phyloP scores from a whole-genome alignment of 1,140 invertebrate species.

The Dryas iulia region DNA sequence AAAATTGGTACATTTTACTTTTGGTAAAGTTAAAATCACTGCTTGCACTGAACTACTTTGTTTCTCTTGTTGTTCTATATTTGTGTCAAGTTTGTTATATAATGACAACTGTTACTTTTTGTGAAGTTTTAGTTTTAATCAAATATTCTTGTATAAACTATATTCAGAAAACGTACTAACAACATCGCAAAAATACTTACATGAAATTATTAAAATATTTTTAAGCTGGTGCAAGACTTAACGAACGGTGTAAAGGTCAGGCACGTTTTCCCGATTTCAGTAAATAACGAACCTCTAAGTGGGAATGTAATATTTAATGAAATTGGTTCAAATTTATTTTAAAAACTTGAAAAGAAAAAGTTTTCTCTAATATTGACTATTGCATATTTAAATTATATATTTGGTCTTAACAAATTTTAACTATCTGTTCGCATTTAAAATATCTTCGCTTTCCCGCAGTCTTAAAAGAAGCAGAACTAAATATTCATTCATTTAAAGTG shows the following conservation, averaged over 20 bases:
- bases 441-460: not conserved
- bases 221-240: not conserved
- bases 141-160: too few relatives aligned
- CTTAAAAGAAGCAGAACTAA: constrained; percentile 15
- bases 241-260: not conserved
- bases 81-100: too few relatives aligned
- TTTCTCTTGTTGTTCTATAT: too few relatives aligned
- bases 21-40: too few relatives aligned
- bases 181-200: not conserved
- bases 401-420: not conserved
- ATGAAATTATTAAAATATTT: not conserved
- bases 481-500: constrained; percentile 24
- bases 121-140: too few relatives aligned
- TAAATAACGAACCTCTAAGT: not conserved
- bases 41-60: too few relatives aligned
- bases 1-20: too few relatives aligned
- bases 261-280: not conserved
- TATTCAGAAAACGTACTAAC: not conserved
- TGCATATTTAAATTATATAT: too few relatives aligned
- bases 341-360: not conserved
- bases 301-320: not conserved
- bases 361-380: too few relatives aligned
- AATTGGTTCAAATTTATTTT: not conserved
- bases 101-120: too few relatives aligned
- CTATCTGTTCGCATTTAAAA: not conserved